These are phyloP conservation scores for Pedetes capensis DNA, from an alignment of 2,113 vertebrate genomes.

Conservation along the genomic window DNA sequence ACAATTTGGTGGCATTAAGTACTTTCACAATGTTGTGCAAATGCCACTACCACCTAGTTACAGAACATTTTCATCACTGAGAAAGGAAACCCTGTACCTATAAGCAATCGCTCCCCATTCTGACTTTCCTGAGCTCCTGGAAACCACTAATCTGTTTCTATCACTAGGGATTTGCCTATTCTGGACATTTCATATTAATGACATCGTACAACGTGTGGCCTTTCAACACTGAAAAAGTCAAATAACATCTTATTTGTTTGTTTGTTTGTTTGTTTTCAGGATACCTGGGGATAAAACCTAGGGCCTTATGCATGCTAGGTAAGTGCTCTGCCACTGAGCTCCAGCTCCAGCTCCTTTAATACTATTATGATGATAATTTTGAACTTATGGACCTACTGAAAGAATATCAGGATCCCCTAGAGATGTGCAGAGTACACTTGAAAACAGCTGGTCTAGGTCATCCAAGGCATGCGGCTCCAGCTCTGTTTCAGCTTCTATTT, in stretches of 20 bases:
- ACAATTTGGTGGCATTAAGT: background rate
- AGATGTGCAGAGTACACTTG: background rate
- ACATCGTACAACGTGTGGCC: too few relatives aligned
- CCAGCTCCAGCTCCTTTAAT: background rate
- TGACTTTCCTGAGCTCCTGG: background rate
- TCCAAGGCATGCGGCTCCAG: background rate
- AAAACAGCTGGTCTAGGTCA: background rate
- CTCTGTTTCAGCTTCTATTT: background rate
- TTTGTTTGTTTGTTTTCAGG: too few relatives aligned
- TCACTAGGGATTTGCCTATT: too few relatives aligned
- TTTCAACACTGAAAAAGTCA: too few relatives aligned
- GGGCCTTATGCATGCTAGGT: background rate
- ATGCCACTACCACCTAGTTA: background rate
- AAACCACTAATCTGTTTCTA: too few relatives aligned
- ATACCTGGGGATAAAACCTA: background rate
- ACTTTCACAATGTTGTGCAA: background rate
- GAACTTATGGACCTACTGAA: background rate
- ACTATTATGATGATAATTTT: constrained; percentile 7
- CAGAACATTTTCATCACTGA: background rate
- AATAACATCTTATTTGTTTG: too few relatives aligned
- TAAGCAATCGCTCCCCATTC: background rate
- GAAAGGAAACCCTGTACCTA: background rate
- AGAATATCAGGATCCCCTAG: background rate
- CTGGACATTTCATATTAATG: too few relatives aligned
- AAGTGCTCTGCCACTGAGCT: background rate